These are phyloP conservation scores for Acrobasis consociella DNA, from an alignment of 2,888 invertebrate genomes.

Conservation along the genomic window DNA sequence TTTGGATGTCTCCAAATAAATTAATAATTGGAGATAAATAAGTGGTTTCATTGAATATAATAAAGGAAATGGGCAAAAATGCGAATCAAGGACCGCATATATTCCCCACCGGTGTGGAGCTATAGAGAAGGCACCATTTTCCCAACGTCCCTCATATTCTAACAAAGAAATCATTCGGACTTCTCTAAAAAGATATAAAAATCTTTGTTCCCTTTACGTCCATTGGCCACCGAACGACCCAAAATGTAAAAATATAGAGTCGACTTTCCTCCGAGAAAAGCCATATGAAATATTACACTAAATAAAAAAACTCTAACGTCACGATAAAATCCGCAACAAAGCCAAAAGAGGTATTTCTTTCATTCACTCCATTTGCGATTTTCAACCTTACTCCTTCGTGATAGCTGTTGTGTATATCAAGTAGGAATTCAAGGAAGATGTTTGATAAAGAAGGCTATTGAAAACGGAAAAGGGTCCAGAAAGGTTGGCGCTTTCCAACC, in stretches of 20 bases:
- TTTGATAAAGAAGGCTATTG: conserved; percentile 54
- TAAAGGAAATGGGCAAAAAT: too few relatives aligned
- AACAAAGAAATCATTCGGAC: conserved; percentile 17
- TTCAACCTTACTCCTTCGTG: conserved; percentile 23
- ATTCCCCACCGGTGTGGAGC: too few relatives aligned
- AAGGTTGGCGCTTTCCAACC: conserved; percentile 30
- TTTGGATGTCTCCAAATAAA: too few relatives aligned
- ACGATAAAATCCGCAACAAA: conserved; percentile 65
- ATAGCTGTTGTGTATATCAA: conserved; percentile 30
- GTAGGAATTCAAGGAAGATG: conserved; percentile 30
- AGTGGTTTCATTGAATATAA: too few relatives aligned
- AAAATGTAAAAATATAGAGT: conserved; percentile 17
- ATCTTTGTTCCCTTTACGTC: background rate
- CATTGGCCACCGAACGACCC: background rate
- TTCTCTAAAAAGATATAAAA: conserved; percentile 14
- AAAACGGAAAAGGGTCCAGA: conserved; percentile 55
- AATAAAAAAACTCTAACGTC: conserved; percentile 57
- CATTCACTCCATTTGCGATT: conserved; percentile 19
- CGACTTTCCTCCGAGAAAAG: background rate
- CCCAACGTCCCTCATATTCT: background rate
- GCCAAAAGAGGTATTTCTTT: conserved; percentile 37
- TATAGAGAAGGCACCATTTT: background rate
- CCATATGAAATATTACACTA: conserved; percentile 42
- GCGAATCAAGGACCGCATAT: too few relatives aligned
- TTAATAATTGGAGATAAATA: too few relatives aligned